Base-by-base conservation (phyloP, 2,888 invertebrate genomes). In the Mongoloraphidia duomilia region DNA sequence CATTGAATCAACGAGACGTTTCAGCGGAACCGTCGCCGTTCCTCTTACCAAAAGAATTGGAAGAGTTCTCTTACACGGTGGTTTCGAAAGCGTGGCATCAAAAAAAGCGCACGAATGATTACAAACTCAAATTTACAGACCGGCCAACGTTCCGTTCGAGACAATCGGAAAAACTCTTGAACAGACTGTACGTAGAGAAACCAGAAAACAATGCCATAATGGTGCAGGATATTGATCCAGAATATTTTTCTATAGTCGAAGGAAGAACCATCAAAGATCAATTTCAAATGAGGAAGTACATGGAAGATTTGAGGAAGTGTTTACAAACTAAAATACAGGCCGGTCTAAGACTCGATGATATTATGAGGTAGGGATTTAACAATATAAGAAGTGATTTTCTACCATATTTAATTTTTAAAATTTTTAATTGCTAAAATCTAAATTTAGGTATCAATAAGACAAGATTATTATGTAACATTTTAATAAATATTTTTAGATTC, bases 191-290 rank as follows among this genome's bases (percentile, higher is more conserved):
- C 49, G 69, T 80, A 26, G 66, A 74, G 60, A 73, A 75, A 55
- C 70, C 74, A n/a, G 64, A 67, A 34, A 71, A 75, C 56, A 70
- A 70, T 52, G 72, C 75, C 34, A 71, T 72, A 54, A 75, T 78
- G 2, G 75, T 81, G 44, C 69, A 77, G 12, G 80, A 82, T 63
- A 71, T 81, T 38, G 79, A 82, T 60, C 77, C 79, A 0, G 73
- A 77, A 53, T 82, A 79, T 62, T 82, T 78, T 60, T 72, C 72
- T 1, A 73, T 77, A 37, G 71, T 80, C 36, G 74, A 75, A 62
- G 80, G 79, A 8, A 70, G 79, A 35, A 75, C 79, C 1, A 68
- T 78, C 33, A 68, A 72, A 45, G 72, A 74, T 56, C 74, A 71
- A 54, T 74, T 80, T 53, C 77, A 76, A 52, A 69, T 75, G 44